Percentiles rank a stretch among this genome's conserved stretches.
Evolutionary conservation across 2,888 invertebrate genomes (phyloP).

Genomic region (Sinopyrophorus schimmeli): DNA sequence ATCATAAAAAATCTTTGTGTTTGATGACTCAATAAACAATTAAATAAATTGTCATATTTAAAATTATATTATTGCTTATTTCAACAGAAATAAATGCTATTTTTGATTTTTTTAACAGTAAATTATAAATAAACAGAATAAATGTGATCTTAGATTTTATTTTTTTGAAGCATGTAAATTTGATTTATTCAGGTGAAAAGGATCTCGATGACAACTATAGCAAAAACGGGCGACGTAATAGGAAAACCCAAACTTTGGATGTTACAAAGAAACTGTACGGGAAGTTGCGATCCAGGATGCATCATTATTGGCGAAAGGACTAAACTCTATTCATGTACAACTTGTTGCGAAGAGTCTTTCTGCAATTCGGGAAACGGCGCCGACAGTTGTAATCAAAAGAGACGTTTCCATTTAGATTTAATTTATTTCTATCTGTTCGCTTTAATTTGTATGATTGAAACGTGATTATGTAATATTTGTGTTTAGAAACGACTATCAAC

Average conservation of each 20-base stretch:
- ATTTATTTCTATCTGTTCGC: constrained; percentile 13
- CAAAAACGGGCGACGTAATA: constrained; percentile 77
- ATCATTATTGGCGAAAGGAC: constrained; percentile 88
- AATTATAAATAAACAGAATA: too few species aligned
- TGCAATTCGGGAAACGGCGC: constrained; percentile 72
- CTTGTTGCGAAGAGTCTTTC: constrained; percentile 77
- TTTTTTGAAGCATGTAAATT: too few species aligned
- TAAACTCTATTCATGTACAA: constrained; percentile 84
- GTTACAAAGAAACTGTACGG: constrained; percentile 79
- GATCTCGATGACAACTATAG: constrained; percentile 81
- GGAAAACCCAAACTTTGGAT: constrained; percentile 82
- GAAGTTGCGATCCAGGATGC: constrained; percentile 84
- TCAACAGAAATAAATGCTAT: too few species aligned
- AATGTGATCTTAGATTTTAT: neutral
- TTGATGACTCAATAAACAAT: too few species aligned
- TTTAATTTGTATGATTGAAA: constrained; percentile 13
- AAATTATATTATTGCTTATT: too few species aligned
- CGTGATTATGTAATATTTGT: constrained; percentile 8
- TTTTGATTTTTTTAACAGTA: too few species aligned
- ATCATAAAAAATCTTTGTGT: too few species aligned
- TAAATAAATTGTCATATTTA: too few species aligned
- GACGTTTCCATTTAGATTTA: constrained; percentile 14
- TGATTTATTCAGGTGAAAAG: constrained; percentile 68
- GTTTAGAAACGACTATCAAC: neutral
- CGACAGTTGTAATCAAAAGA: constrained; percentile 6